These are phyloP conservation scores for Macrochelys suwanniensis DNA, from an alignment of 2,797 vertebrate species.

Conservation along the genomic window DNA sequence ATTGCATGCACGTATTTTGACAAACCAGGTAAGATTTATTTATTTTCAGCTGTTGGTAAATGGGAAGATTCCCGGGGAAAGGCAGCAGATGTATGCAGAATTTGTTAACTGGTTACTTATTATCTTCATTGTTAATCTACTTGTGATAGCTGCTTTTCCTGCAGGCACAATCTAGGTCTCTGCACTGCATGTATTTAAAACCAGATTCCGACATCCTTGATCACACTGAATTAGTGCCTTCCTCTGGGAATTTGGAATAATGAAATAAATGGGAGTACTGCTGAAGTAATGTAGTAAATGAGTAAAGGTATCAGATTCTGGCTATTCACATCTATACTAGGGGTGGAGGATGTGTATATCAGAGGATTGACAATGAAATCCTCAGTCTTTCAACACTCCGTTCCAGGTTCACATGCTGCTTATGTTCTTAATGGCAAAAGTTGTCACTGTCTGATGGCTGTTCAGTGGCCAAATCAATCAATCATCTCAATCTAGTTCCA, in stretches of 20 bases:
- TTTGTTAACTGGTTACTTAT: constrained; percentile 17
- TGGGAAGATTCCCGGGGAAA: background rate
- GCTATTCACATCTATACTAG: background rate
- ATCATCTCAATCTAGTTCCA: background rate
- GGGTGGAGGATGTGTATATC: background rate
- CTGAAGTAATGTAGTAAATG: background rate
- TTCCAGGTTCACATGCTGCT: background rate
- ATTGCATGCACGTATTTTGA: constrained; percentile 6
- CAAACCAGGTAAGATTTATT: constrained; percentile 21
- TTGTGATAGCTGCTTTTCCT: constrained; percentile 12
- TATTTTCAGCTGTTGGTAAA: constrained; percentile 22
- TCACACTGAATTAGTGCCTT: background rate
- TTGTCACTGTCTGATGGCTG: background rate
- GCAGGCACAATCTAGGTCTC: constrained; percentile 5
- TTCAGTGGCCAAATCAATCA: background rate
- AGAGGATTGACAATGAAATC: background rate
- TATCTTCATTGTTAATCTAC: constrained; percentile 4
- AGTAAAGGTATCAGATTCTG: background rate
- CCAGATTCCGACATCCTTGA: background rate
- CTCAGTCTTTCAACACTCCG: background rate
- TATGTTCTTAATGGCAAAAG: background rate
- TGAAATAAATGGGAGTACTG: background rate
- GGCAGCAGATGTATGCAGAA: background rate
- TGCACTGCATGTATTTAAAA: constrained; percentile 1
- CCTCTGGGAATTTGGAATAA: background rate